Evolutionary conservation across 1,140 invertebrate genomes (phyloP).

Genomic region (Leptestheria dahalacensis): DNA sequence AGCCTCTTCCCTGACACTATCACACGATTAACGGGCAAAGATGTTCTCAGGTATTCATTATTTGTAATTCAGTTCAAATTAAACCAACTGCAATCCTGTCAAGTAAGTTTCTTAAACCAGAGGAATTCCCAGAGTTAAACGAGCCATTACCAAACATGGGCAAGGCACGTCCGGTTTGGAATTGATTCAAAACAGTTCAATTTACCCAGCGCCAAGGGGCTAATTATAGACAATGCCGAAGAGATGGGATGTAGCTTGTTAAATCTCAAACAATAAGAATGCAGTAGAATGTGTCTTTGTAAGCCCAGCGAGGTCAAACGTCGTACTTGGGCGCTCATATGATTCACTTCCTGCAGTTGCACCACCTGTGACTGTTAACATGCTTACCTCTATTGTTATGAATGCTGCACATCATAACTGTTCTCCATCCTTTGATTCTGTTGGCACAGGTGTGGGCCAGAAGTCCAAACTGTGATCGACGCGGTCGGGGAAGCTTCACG

Average conservation of each 20-base stretch:
- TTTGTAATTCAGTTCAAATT: no score
- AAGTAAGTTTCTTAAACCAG: not conserved
- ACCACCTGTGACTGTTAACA: not conserved
- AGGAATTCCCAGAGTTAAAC: not conserved
- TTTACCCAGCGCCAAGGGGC: not conserved
- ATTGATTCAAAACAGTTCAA: not conserved
- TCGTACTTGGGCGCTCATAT: not conserved
- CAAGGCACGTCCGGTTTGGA: not conserved
- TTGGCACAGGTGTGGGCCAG: conserved; percentile 2
- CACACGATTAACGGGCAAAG: conserved; percentile 9
- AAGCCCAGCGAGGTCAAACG: not conserved
- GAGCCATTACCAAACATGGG: not conserved
- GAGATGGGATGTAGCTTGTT: not conserved
- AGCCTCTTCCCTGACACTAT: not conserved
- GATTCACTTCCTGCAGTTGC: not conserved
- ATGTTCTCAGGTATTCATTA: conserved; percentile 5
- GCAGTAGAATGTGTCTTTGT: not conserved
- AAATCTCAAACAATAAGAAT: not conserved
- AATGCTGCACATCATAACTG: not conserved
- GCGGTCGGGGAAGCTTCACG: conserved; percentile 8
- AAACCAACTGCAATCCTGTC: no score
- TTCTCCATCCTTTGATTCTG: not conserved
- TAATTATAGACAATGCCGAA: not conserved
- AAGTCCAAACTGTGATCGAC: conserved; percentile 4
- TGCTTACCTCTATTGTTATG: not conserved